These are phyloP conservation scores for Gymnoscelis rufifasciata DNA, from an alignment of 2,888 invertebrate genomes.

Conservation along the genomic window DNA sequence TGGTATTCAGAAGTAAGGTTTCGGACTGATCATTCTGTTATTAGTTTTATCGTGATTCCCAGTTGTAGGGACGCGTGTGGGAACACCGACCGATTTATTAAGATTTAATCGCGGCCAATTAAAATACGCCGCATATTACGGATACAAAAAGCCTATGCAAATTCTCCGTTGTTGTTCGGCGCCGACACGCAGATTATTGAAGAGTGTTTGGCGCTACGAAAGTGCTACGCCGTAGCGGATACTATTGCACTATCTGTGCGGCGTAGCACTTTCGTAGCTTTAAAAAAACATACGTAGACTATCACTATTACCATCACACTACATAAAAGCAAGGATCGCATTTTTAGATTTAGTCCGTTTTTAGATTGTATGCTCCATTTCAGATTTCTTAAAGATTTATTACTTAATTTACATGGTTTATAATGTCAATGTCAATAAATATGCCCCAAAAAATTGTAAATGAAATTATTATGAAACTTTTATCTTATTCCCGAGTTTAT, in stretches of 20 bases:
- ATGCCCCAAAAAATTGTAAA: no score
- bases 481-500: no score
- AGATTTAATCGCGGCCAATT: conserved; percentile 74
- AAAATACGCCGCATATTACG: conserved; percentile 67
- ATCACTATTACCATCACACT: no score
- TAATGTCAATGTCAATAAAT: no score
- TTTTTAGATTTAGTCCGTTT: no score
- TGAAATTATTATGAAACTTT: no score
- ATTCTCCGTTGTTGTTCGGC: conserved; percentile 42
- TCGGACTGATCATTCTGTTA: background rate
- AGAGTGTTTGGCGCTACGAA: conserved; percentile 36
- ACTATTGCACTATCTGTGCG: conserved; percentile 10
- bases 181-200: conserved; percentile 36
- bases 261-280: conserved; percentile 10
- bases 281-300: background rate
- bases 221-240: conserved; percentile 44
- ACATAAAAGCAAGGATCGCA: no score
- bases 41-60: conserved; percentile 7
- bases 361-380: no score
- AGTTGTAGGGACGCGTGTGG: conserved; percentile 48
- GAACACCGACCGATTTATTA: conserved; percentile 72
- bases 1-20: background rate
- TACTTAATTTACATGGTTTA: no score
- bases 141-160: conserved; percentile 63
- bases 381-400: no score